A percentile compares a stretch with the other conserved stretches of the same genome.
Evolutionary conservation across 2,888 invertebrate genomes (phyloP).

Genomic region (Acanthosepion lycidas): DNA sequence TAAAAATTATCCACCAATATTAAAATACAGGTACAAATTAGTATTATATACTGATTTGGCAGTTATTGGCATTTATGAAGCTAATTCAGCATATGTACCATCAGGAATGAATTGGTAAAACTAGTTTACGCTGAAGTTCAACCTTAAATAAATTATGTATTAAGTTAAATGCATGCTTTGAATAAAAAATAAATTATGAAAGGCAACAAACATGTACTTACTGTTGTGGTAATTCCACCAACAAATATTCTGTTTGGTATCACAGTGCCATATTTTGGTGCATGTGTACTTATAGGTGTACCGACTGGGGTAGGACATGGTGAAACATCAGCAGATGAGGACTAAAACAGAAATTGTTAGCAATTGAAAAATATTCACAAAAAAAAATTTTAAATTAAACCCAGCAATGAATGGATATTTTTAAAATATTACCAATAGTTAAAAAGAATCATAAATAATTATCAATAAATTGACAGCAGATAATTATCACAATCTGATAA

Average conservation of each 20-base stretch:
- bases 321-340: constrained; percentile 67
- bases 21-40: too few species aligned
- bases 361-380: neutral
- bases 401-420: neutral
- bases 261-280: constrained; percentile 82
- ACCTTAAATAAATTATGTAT: too few species aligned
- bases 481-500: too few species aligned
- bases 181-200: too few species aligned
- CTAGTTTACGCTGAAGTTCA: too few species aligned
- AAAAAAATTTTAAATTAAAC: neutral
- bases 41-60: too few species aligned
- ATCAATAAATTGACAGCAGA: neutral
- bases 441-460: neutral
- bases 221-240: constrained; percentile 92
- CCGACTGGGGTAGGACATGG: constrained; percentile 67
- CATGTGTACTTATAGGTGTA: constrained; percentile 65
- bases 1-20: too few species aligned
- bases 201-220: constrained; percentile 55
- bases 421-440: neutral
- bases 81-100: neutral
- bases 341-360: constrained; percentile 56
- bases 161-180: too few species aligned
- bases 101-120: too few species aligned
- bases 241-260: constrained; percentile 97
- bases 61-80: neutral